A percentile compares a stretch with the other conserved stretches of the same genome.
phyloP scores from a whole-genome alignment of 2,113 vertebrate species.

The Shinisaurus crocodilurus region DNA sequence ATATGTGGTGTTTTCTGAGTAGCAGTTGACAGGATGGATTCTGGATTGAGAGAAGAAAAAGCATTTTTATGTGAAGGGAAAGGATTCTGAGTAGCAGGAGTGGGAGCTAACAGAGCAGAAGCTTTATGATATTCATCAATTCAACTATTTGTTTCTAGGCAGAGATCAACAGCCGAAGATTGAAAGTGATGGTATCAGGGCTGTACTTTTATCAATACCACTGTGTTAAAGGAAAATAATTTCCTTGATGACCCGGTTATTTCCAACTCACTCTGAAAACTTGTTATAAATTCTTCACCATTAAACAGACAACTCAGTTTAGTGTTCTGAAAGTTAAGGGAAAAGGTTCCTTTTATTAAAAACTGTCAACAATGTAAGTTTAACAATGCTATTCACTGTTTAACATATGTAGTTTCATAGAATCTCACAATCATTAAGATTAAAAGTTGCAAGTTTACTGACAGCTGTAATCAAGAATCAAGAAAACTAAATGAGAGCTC shows the following conservation, averaged over 20 bases:
- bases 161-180: background rate
- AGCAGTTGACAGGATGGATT: fast-evolving
- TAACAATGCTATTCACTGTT: background rate
- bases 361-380: background rate
- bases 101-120: background rate
- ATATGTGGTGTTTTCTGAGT: background rate
- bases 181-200: background rate
- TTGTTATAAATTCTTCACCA: background rate
- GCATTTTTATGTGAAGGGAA: background rate
- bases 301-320: background rate
- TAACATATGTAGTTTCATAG: background rate
- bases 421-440: background rate
- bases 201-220: background rate
- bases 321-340: background rate
- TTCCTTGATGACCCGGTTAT: background rate
- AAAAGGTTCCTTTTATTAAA: background rate
- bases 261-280: background rate
- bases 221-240: background rate
- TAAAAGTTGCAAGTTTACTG: background rate
- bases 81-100: background rate
- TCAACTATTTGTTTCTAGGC: background rate
- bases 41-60: background rate
- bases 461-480: background rate
- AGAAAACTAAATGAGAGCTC: background rate
- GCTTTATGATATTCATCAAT: background rate